Conservation (phyloP, 2,888 invertebrate species). For the Hydropsyche betteni region DNA sequence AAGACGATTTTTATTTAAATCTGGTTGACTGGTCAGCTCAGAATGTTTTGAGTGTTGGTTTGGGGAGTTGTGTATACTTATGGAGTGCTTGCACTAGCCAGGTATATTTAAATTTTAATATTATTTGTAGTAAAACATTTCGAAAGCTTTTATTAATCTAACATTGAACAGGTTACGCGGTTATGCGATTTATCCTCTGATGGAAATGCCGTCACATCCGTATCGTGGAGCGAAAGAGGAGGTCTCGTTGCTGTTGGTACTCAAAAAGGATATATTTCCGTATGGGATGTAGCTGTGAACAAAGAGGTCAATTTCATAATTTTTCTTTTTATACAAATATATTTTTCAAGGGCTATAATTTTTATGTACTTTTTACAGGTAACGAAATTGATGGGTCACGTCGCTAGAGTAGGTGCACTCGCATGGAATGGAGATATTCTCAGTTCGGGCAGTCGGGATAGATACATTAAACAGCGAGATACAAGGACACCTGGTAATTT, state of each 20-base stretch:
- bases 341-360: not conserved
- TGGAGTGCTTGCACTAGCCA: slow-evolving; percentile 99
- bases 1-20: slow-evolving; percentile 99
- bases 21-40: slow-evolving; percentile 99
- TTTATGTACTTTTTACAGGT: slow-evolving; percentile 64
- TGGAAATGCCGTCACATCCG: slow-evolving; percentile 96
- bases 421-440: slow-evolving; percentile 98
- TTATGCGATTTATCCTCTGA: slow-evolving; percentile 94
- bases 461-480: slow-evolving; percentile 93
- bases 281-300: slow-evolving; percentile 96
- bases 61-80: slow-evolving; percentile 97
- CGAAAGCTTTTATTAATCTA: not conserved
- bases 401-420: slow-evolving; percentile 90
- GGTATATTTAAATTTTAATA: slow-evolving; percentile 58
- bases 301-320: slow-evolving; percentile 70
- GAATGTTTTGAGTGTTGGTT: slow-evolving; percentile 96
- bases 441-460: slow-evolving; percentile 94
- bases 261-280: slow-evolving; percentile 95
- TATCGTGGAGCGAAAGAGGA: slow-evolving; percentile 98
- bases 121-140: not conserved
- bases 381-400: slow-evolving; percentile 89
- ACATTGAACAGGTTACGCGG: slow-evolving; percentile 76
- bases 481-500: slow-evolving; percentile 79
- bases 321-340: not conserved
- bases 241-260: slow-evolving; percentile 98